Conservation (phyloP, 2,113 vertebrate species). For the Entomyzon cyanotis region DNA sequence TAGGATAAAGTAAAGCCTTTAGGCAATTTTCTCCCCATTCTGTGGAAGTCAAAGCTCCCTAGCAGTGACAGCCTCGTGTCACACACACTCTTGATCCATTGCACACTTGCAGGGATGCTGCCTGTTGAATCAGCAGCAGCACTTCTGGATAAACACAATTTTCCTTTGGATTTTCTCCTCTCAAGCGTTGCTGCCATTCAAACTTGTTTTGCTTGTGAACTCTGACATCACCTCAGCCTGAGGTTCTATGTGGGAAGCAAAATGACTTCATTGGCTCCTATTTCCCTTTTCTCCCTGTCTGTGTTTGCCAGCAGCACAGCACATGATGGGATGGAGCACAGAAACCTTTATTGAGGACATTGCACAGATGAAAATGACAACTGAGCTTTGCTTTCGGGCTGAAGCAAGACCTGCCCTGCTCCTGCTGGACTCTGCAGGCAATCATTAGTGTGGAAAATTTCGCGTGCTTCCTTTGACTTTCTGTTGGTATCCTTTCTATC, state of each 20-base stretch:
- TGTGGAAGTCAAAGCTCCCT: neutral
- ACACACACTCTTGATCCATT: neutral
- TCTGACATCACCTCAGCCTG: constrained; percentile 3
- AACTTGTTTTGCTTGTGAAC: neutral
- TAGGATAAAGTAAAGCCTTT: neutral
- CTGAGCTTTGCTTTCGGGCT: neutral
- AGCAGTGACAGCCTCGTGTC: neutral
- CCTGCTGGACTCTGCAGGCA: neutral
- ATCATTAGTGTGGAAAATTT: neutral
- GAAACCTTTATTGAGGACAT: neutral
- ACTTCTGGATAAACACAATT: neutral
- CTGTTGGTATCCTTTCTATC: neutral
- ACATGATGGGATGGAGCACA: rapidly evolving
- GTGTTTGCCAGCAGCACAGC: neutral
- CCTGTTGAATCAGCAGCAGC: neutral
- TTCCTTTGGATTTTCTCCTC: neutral
- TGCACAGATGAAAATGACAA: neutral
- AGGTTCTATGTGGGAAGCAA: neutral
- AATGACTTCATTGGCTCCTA: neutral
- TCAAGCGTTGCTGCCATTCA: neutral
- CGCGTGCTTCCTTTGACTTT: neutral
- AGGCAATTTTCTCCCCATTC: rapidly evolving
- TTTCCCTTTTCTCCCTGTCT: neutral
- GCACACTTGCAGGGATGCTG: neutral
- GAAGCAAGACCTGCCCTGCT: neutral